These are phyloP conservation scores for Venusia cambrica DNA, from an alignment of 2,888 invertebrate genomes.

Conservation along the genomic window DNA sequence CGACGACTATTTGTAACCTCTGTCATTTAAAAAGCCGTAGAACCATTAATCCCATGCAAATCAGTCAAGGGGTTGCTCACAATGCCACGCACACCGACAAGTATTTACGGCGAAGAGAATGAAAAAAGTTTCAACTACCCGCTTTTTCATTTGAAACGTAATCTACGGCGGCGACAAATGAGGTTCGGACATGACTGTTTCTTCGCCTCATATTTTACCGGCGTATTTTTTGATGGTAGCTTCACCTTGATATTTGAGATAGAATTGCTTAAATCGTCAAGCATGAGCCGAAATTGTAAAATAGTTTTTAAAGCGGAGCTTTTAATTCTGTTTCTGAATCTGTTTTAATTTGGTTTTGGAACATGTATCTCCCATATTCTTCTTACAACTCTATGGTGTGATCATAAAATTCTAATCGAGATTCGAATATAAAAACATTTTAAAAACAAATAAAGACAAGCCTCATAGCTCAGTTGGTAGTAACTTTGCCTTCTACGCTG, in stretches of 20 bases:
- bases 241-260: constrained; percentile 35
- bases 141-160: constrained; percentile 73
- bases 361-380: too few species aligned
- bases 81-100: constrained; percentile 45
- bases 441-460: too few species aligned
- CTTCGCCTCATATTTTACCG: constrained; percentile 40
- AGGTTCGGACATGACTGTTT: constrained; percentile 66
- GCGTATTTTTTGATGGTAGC: constrained; percentile 36
- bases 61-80: constrained; percentile 62
- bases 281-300: not conserved
- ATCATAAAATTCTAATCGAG: too few species aligned
- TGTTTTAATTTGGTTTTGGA: too few species aligned
- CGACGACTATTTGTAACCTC: constrained; percentile 2
- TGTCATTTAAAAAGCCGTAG: constrained; percentile 4
- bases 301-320: too few species aligned
- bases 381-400: too few species aligned
- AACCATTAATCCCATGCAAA: constrained; percentile 41
- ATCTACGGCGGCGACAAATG: constrained; percentile 65
- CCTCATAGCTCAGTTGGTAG: too few species aligned
- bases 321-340: too few species aligned
- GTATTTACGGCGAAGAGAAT: constrained; percentile 61
- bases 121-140: constrained; percentile 65
- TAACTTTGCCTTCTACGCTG: too few species aligned
- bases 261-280: too few species aligned
- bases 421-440: too few species aligned